A percentile compares a stretch with the other conserved stretches of the same genome.
Conservation (phyloP, 1,140 invertebrate genomes). For the Formica exsecta region DNA sequence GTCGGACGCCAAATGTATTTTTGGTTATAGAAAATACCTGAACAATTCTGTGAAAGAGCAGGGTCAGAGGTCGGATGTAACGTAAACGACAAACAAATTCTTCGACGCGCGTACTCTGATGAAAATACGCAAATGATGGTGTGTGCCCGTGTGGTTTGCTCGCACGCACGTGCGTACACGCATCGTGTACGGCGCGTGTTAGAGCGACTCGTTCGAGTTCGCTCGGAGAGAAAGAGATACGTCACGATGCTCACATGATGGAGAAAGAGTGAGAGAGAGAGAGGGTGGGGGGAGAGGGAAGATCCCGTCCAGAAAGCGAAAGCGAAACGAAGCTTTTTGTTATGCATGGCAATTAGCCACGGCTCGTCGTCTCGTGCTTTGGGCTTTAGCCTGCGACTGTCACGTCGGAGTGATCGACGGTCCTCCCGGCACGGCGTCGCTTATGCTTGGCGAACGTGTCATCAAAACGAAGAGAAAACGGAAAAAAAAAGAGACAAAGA, state of each 20-base stretch:
- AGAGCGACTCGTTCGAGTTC: constrained; percentile 13
- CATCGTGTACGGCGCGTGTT: constrained; percentile 41
- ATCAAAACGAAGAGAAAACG: constrained; percentile 53
- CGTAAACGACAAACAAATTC: constrained; percentile 55
- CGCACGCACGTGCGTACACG: constrained; percentile 61
- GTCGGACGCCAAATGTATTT: neutral
- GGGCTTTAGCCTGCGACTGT: constrained; percentile 77
- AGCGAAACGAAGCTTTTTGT: constrained; percentile 64
- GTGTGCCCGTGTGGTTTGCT: constrained; percentile 33
- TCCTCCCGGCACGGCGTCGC: constrained; percentile 62
- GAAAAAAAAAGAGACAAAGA: constrained; percentile 25
- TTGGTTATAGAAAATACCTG: constrained; percentile 31
- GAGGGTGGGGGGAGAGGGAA: neutral
- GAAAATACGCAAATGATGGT: constrained; percentile 38
- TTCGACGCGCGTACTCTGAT: constrained; percentile 16
- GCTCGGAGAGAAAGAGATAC: constrained; percentile 43
- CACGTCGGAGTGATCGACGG: constrained; percentile 79
- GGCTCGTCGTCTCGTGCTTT: constrained; percentile 74
- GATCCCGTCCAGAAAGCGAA: constrained; percentile 25
- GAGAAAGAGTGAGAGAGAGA: neutral
- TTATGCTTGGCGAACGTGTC: constrained; percentile 71
- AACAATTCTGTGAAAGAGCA: neutral
- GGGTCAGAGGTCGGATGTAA: constrained; percentile 33
- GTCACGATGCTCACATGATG: neutral
- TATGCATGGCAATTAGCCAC: constrained; percentile 69